Evolutionary conservation across 2,888 invertebrate species (phyloP).

Genomic region (Norana najaformis): DNA sequence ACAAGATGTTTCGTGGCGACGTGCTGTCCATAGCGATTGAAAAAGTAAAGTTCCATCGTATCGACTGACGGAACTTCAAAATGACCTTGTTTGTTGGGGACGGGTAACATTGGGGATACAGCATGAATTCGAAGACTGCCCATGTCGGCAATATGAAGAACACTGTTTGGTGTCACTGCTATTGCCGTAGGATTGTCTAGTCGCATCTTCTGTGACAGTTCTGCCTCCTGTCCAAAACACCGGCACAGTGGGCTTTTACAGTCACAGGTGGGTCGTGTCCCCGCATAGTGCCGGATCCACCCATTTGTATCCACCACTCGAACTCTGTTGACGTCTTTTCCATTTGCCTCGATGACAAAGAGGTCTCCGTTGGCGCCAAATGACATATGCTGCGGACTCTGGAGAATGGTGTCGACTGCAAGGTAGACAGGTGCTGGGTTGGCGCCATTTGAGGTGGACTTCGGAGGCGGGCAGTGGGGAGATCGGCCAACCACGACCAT

Average conservation of each 20-base stretch:
- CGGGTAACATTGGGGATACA: conserved; percentile 56
- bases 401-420: conserved; percentile 85
- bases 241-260: conserved; percentile 67
- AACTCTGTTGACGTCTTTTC: conserved; percentile 82
- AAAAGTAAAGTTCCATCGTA: conserved; percentile 77
- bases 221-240: conserved; percentile 65
- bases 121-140: conserved; percentile 73
- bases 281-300: conserved; percentile 88
- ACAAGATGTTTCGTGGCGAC: conserved; percentile 90
- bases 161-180: conserved; percentile 92
- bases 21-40: conserved; percentile 83
- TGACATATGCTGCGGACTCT: conserved; percentile 83
- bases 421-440: conserved; percentile 61
- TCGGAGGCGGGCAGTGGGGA: conserved; percentile 74
- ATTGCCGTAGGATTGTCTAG: conserved; percentile 85
- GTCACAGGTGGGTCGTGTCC: conserved; percentile 72
- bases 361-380: conserved; percentile 90
- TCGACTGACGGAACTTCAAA: conserved; percentile 91
- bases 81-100: conserved; percentile 64
- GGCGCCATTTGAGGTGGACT: conserved; percentile 31
- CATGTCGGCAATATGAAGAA: conserved; percentile 92
- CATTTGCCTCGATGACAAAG: conserved; percentile 89
- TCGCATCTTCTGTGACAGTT: conserved; percentile 84
- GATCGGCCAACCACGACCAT: conserved; percentile 92
- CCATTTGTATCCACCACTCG: conserved; percentile 71